These are phyloP conservation scores for Calliopum simillimum DNA, from an alignment of 2,888 invertebrate species.

Conservation along the genomic window DNA sequence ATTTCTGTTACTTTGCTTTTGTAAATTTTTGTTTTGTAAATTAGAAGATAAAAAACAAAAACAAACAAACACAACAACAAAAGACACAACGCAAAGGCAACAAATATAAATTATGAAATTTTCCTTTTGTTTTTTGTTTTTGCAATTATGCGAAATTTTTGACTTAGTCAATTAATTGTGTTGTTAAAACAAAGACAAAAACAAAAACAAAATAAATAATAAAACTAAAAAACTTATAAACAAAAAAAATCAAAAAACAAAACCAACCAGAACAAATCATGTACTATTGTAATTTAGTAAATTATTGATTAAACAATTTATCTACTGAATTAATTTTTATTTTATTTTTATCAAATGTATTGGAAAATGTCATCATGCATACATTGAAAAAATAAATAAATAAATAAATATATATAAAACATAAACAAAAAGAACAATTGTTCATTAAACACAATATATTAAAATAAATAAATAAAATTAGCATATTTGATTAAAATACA, in stretches of 20 bases:
- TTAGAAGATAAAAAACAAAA: neutral
- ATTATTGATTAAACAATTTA: constrained; percentile 19
- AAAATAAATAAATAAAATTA: constrained; percentile 33
- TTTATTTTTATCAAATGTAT: constrained; percentile 15
- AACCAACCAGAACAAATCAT: constrained; percentile 11
- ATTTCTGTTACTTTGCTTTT: constrained; percentile 5
- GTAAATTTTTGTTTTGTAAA: constrained; percentile 10
- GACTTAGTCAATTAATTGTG: constrained; percentile 19
- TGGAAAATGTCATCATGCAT: constrained; percentile 22
- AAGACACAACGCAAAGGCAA: neutral
- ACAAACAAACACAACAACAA: neutral
- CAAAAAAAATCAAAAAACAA: neutral
- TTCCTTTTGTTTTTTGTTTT: no score
- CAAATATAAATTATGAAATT: neutral
- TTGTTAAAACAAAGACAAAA: constrained; percentile 22
- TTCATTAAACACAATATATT: constrained; percentile 39
- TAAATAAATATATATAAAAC: neutral
- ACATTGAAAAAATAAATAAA: neutral
- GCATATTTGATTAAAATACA: constrained; percentile 32
- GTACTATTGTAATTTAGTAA: constrained; percentile 26
- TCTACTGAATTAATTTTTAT: constrained; percentile 2
- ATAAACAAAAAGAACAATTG: constrained; percentile 26
- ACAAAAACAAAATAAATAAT: constrained; percentile 3
- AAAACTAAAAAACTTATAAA: neutral
- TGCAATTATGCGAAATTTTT: constrained; percentile 6